Percentiles rank a stretch among this genome's conserved stretches.
These are phyloP conservation scores for Petroica traversi DNA, from an alignment of 2,113 vertebrate genomes.

Conservation along the genomic window DNA sequence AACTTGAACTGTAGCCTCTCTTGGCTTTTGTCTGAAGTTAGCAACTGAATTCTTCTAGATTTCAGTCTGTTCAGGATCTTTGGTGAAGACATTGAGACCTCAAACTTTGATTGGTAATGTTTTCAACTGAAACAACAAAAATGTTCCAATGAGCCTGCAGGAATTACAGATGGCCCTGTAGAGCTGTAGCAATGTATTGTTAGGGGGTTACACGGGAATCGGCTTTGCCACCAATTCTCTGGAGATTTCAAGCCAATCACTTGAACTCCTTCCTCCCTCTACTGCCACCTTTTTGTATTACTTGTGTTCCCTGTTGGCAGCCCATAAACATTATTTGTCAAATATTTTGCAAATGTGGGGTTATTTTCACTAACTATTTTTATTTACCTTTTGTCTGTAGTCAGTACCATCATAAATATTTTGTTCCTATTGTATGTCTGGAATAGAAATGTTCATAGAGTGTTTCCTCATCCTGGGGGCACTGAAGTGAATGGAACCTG, in stretches of 20 bases:
- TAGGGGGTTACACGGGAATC: not conserved
- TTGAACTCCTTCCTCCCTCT: not conserved
- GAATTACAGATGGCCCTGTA: not conserved
- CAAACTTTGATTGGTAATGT: not conserved
- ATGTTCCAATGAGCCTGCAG: not conserved
- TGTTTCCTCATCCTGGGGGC: slow-evolving; percentile 6
- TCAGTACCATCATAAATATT: not conserved
- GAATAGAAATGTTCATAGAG: not conserved
- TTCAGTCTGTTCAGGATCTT: not conserved
- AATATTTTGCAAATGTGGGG: not conserved
- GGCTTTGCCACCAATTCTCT: not conserved
- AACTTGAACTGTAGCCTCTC: not conserved
- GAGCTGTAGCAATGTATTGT: not conserved
- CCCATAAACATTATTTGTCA: not conserved
- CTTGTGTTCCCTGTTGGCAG: not conserved
- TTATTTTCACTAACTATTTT: not conserved
- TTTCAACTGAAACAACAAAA: not conserved
- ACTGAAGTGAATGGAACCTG: not conserved
- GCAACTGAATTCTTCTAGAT: not conserved
- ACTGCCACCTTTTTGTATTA: not conserved
- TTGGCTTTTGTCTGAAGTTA: not conserved
- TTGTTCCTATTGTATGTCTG: not conserved
- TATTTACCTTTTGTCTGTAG: not conserved
- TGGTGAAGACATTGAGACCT: not conserved
- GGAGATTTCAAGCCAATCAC: not conserved